These are phyloP conservation scores for Proterorhinus semilunaris DNA, from an alignment of 2,113 vertebrate species.

Conservation along the genomic window DNA sequence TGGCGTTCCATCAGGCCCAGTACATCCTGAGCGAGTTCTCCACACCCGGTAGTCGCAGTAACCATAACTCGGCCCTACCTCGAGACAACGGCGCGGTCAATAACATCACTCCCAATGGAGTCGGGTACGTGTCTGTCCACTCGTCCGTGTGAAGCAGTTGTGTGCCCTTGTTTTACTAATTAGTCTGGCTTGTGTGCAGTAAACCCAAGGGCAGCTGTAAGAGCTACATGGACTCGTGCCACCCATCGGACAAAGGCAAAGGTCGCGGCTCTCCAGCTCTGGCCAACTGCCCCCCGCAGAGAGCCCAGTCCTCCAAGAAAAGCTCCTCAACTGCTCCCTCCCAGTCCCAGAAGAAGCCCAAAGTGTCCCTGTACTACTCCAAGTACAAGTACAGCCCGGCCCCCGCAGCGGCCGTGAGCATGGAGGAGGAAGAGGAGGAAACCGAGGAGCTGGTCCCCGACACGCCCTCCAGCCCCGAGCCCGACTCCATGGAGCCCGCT, in stretches of 20 bases:
- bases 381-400: slow-evolving; percentile 81
- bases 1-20: slow-evolving; percentile 95
- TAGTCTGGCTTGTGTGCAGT: slow-evolving; percentile 43
- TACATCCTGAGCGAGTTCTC: slow-evolving; percentile 92
- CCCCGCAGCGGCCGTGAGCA: slow-evolving; percentile 31
- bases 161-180: too few relatives aligned
- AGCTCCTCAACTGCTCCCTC: slow-evolving; percentile 75
- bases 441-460: slow-evolving; percentile 45
- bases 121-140: slow-evolving; percentile 77
- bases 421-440: slow-evolving; percentile 65
- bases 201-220: slow-evolving; percentile 88
- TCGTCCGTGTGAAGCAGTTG: neutral
- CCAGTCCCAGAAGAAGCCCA: slow-evolving; percentile 91
- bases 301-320: slow-evolving; percentile 84
- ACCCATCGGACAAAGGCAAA: slow-evolving; percentile 90
- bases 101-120: slow-evolving; percentile 77
- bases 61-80: slow-evolving; percentile 75
- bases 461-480: slow-evolving; percentile 50
- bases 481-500: slow-evolving; percentile 62
- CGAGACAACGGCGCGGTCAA: slow-evolving; percentile 78
- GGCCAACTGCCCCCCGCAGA: slow-evolving; percentile 74
- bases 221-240: slow-evolving; percentile 86
- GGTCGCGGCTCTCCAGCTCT: slow-evolving; percentile 89
- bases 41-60: slow-evolving; percentile 83
- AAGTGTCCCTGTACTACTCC: slow-evolving; percentile 89